Evolutionary conservation across 35 echinoderm and acorn worm species (phyloP).

Genomic region (Ophioderma brevispina): DNA sequence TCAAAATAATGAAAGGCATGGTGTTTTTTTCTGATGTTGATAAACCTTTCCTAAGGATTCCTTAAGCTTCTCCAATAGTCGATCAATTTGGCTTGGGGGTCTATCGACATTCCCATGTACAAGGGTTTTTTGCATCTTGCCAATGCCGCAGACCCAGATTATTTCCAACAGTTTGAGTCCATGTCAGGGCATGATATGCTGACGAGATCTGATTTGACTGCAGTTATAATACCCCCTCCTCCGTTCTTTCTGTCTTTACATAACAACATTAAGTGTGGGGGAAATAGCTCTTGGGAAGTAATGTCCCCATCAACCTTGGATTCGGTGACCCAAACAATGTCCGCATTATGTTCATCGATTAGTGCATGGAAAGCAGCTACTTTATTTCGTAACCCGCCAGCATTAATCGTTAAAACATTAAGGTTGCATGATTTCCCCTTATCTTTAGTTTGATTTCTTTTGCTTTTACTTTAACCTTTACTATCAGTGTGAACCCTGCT

Average conservation of each 20-base stretch:
- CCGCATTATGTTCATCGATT: neutral
- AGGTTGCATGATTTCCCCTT: neutral
- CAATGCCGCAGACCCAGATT: too few relatives aligned
- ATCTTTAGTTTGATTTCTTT: neutral
- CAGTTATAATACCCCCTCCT: neutral
- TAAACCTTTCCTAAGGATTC: neutral
- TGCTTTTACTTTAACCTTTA: neutral
- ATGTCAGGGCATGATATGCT: neutral
- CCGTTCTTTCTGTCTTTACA: neutral
- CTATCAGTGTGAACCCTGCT: too few relatives aligned
- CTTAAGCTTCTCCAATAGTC: conserved; percentile 15
- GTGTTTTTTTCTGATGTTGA: neutral
- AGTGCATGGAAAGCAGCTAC: neutral
- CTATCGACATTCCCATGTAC: too few relatives aligned
- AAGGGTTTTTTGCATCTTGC: too few relatives aligned
- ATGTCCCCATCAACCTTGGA: neutral
- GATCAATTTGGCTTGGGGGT: neutral
- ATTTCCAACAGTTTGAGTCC: conserved; percentile 15
- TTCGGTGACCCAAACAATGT: neutral
- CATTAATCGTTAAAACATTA: neutral
- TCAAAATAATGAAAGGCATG: too few relatives aligned
- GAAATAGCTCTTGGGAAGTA: neutral
- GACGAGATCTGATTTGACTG: too few relatives aligned
- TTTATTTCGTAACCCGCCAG: neutral
- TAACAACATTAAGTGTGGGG: neutral